Evolutionary conservation across 30 jellyfish, hydroid and myxozoan genomes (phyloP), one percentile per base, ranked within the genome.

Genomic region (Phacellophora camtschatica): DNA sequence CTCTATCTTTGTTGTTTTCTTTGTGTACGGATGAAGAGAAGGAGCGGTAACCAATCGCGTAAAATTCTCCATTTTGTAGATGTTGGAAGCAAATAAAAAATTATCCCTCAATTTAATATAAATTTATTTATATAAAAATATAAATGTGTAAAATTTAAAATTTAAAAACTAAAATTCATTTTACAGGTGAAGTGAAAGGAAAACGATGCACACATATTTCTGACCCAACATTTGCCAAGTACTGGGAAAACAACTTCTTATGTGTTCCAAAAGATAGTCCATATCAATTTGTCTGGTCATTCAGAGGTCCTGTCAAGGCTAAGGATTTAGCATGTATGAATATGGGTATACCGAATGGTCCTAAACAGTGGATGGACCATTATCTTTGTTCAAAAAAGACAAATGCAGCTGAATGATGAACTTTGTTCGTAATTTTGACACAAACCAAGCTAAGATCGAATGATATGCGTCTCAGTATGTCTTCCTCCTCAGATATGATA

Each of bases 261-360:
- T 88, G 97, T 58, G 83, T 81, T 3, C 83, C 91, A 54, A 66
- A 73, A 66, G 87, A 74, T 61, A 80, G 95, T 33, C 95, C 97
- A 6, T 88, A 88, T 55, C 87, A 88, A 20, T 88, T 88, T 46
- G 64, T 56, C 23, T 88, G 97, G 97, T 88, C 97, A 2, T 61
- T 66, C 57, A 64, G 78, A 27, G 97, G 94, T 6, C 88, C 90
- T 31, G 72, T 84, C 10, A 51, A 48, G 24, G 74, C 75, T 2
- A 53, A 74, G 18, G 83, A 56, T 7, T 15, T 55, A 19, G 49
- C 75, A 18, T 88, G 97, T 48, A 46, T 88, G 13, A 65, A 77
- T 28, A 73, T 88, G 88, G 95, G 79, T 19, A 85, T 79, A 29
- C 97, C 97, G 3, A 75, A 67, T 33, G 97, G 88, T 19, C 85